Base-by-base conservation (phyloP, 2,888 invertebrate genomes). In the Scotopteryx bipunctaria region DNA sequence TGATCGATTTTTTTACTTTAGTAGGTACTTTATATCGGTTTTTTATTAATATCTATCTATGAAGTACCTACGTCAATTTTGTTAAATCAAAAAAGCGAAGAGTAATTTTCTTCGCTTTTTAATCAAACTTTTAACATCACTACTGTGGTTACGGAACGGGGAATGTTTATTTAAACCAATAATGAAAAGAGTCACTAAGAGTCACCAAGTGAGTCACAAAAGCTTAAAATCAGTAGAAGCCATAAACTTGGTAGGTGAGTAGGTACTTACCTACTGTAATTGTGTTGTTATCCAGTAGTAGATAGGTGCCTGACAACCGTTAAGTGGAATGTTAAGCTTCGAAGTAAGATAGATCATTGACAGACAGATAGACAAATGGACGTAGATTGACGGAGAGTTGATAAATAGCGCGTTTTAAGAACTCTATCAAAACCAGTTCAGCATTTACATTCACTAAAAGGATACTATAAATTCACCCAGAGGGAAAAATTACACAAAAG, bases 361-460 rank as follows among this genome's bases (percentile, higher is more conserved):
- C 76, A 73, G 69, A 66, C 65, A 53, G 67, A 69, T 68, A 73
- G 67, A 73, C 69, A 73, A 73, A 72, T 73, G 64, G 67, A 76
- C 71, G 45, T 56, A 52, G 64, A 70, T 69, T 73, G 76, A 72
- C 76, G 66, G 69, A 43, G 19, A 35, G 51, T 57, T 59, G 73
- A 67, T 69, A 67, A 61, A 55, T 49, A 47, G 52, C 11, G 56
- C 47, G 8, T 37, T 59, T 56, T 49, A 57, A 55, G 53, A 62
- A 48, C 43, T 43, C 25, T 48, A 47, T 44, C 23, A 29, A 48
- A 52, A 59, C 63, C 55, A 38, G 63, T 63, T 59, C 40, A 38
- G 53, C 40, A 55, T 35, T 47, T 8, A 25, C 5, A n/a, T 32
- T 8, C 17, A 17, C 5, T 3, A 3, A 17, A 2, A 33, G 9